Evolutionary conservation across 2,888 invertebrate genomes (phyloP).

Genomic region (Chironomus tentans): DNA sequence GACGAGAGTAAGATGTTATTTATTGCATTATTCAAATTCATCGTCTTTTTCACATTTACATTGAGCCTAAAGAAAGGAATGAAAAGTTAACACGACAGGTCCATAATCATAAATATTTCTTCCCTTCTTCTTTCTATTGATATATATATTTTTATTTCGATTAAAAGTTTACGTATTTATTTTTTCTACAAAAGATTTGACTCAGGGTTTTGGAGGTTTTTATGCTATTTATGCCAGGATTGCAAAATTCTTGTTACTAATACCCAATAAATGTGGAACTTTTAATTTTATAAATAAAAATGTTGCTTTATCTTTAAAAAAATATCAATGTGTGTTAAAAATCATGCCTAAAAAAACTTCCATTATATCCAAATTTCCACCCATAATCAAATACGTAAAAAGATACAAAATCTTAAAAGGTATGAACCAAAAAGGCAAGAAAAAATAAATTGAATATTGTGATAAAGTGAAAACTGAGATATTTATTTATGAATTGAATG

Average conservation of each 20-base stretch:
- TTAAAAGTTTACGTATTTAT: not conserved
- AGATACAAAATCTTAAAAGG: not conserved
- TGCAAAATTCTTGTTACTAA: no score
- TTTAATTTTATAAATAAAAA: no score
- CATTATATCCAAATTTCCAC: no score
- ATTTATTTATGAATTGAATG: not conserved
- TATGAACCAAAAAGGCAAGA: not conserved
- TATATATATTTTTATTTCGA: not conserved
- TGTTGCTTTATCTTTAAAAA: no score
- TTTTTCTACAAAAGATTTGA: no score
- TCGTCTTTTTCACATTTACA: not conserved
- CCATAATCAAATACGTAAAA: not conserved
- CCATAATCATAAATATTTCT: slow-evolving; percentile 1
- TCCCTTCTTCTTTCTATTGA: not conserved
- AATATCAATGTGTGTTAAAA: not conserved
- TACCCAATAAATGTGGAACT: no score
- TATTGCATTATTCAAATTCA: not conserved
- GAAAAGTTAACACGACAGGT: not conserved
- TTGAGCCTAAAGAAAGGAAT: not conserved
- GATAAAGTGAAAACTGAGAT: not conserved
- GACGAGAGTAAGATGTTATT: not conserved
- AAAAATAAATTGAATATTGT: not conserved
- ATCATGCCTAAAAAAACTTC: not conserved
- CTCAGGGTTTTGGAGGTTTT: no score
- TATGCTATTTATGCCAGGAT: no score